Base-by-base conservation (phyloP, 1,140 invertebrate genomes). In the Spodoptera litura region DNA sequence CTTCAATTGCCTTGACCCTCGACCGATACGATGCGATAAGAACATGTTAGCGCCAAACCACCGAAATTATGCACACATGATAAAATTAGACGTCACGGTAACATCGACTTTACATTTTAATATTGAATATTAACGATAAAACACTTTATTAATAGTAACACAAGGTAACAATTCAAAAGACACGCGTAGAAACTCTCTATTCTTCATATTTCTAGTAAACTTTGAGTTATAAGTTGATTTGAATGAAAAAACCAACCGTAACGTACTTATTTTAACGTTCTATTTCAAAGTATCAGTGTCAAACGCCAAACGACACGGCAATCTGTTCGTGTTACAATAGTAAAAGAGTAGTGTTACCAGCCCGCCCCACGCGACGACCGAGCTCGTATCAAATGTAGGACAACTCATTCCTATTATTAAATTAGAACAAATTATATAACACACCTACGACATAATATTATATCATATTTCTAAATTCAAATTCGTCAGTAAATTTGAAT, bases 391-490 rank as follows among this genome's bases (percentile, higher is more conserved):
- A 71, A 56, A 71, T 55, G 68, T 71, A n/a, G 68, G 68, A 35
- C 68, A 51, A 56, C 27, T 55, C 27, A 55, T 38, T 55, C 52
- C 31, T 38, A 56, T 38, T 71, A 35, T 56, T 11, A 56, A 56
- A 71, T n/a, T 71, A 56, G 31, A 71, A 15, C 68, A 38, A 35
- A 71, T 70, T 71, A 56, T 71, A 15, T 56, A 71, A 71, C n/a
- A 44, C 38, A 44, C 6, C 6, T 44, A 44, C 20, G 20, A 20
- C 38, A 44, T 44, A 8, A 44, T 44, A 31, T 31, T 12, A 61
- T 61, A 61, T 61, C 25, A 12, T 35, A 61, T 61, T 61, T 31
- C 20, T 61, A 10, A 44, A 44, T 44, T 44, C 38, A 44, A 10
- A 44, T 2, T 31, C 20, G 1, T 20, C 20, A 20, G 20, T 20